Conservation (phyloP, 1,140 invertebrate species). For the Campoletis sonorensis region DNA sequence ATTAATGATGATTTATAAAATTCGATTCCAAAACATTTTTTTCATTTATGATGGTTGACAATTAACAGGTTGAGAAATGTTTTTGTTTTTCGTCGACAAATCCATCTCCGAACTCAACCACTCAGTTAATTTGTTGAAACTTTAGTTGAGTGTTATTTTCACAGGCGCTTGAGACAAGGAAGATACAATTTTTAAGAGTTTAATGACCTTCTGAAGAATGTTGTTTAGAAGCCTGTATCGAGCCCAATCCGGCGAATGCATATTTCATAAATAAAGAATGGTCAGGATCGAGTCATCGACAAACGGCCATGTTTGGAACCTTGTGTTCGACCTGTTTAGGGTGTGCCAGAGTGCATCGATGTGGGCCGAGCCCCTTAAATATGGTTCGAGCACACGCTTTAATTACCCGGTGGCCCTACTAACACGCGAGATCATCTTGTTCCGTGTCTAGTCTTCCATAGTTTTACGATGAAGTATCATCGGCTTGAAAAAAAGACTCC, state of each 20-base stretch:
- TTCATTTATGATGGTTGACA: too few species aligned
- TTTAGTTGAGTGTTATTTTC: too few species aligned
- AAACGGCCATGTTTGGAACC: not conserved
- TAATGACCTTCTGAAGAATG: constrained; percentile 3
- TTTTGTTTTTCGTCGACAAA: too few species aligned
- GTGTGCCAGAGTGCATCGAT: constrained; percentile 13
- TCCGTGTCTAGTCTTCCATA: not conserved
- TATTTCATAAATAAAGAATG: constrained; percentile 33
- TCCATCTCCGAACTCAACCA: too few species aligned
- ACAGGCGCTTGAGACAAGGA: too few species aligned
- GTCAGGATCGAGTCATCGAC: constrained; percentile 35
- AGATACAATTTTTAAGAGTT: not conserved
- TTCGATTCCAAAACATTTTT: too few species aligned
- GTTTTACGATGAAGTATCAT: not conserved
- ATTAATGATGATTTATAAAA: too few species aligned
- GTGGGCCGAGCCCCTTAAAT: constrained; percentile 19
- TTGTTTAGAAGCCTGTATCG: not conserved
- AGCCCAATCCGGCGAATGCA: constrained; percentile 14
- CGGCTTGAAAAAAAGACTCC: constrained; percentile 11
- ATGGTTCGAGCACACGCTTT: constrained; percentile 28
- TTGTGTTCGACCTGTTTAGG: not conserved
- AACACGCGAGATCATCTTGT: not conserved
- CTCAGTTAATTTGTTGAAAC: too few species aligned
- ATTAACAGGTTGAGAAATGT: too few species aligned
- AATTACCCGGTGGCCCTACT: constrained; percentile 30